Base-by-base conservation (phyloP, 1,140 invertebrate genomes). In the Arctopsyche grandis region DNA sequence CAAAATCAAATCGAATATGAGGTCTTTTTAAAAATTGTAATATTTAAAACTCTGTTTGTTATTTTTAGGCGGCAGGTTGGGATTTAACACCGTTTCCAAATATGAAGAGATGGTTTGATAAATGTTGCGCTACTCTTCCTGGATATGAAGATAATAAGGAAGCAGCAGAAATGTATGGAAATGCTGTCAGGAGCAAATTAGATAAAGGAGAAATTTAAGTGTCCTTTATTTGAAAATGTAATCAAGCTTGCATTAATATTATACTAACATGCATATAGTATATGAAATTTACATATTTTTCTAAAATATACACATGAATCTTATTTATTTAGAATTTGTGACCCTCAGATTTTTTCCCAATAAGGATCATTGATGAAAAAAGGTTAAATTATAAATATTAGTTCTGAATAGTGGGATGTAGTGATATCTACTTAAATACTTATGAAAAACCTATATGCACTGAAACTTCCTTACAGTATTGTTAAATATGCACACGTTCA, bases 81-180 rank as follows among this genome's bases (percentile, higher is more conserved):
- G 90, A 92, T 83, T 87, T 94, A 19, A 84, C 89, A n/a, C 86
- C 88, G 71, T 94, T 91, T 83, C 88, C 90, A 5, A 93, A 93
- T 83, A 89, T 95, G 14, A 82, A 87, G 9, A 85, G 85, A 10
- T 95, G 94, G 93, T 85, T 92, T 66, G 87, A 90, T 9, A 87
- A 89, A 58, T 93, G 93, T 83, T 81, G n/a, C n/a, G n/a, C 85
- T 70, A 81, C 84, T 21, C 85, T 91, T 78, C 90, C 90, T 16
- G 87, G 87, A 19, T 90, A 87, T 83, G 84, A 82, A 66, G 89
- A 91, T 84, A 91, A 91, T 83, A 81, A 88, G 70, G 85, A 85
- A 80, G 90, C 90, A 56, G 90, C 90, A 19, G 86, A 89, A 79
- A 60, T 83, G 38, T 90, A 89, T 86, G 90, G 88, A 46, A 86